Evolutionary conservation across 2,888 invertebrate genomes (phyloP), one percentile per base, ranked within the genome.

Genomic region (Orthonevra nobilis): DNA sequence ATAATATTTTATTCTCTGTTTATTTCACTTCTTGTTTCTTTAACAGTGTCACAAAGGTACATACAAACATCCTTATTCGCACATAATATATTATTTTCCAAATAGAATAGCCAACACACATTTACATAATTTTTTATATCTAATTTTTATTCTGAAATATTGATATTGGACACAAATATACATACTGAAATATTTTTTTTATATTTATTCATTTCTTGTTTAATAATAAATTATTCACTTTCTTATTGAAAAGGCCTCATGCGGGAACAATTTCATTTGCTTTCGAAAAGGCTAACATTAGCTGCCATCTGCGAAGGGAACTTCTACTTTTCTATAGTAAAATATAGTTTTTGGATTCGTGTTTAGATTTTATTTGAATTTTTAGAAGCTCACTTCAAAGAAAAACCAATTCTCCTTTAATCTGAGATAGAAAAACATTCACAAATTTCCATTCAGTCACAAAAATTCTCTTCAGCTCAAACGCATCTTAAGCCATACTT

Each of bases 11-110:
- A n/a, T n/a, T n/a, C n/a, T n/a, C n/a, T 28, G 17, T 34, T 58
- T 64, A 32, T 63, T 69, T 46, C 28, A 9, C 26, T 26, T 28
- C 66, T 52, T 44, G 28, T 54, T 63, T 46, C 46, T 52, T 34
- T 10, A 77, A 72, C 64, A 77, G 56, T 70, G 63, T 15, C 58
- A 70, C 52, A 58, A n/a, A n/a, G n/a, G n/a, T n/a, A n/a, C n/a
- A n/a, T 64, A 77, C 64, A 77, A 77, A 60, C 58, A 77, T 60
- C 15, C 72, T 50, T 72, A 54, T 54, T 64, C 52, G 64, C 50
- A 64, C 58, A 52, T 19, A 48, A 74, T 36, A 28, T 52, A n/a
- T n/a, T n/a, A n/a, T n/a, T n/a, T n/a, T n/a, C n/a, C n/a, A n/a
- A n/a, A n/a, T n/a, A 38, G 17, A 19, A 5, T 20, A 28, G 32